Conservation (phyloP, 2,888 invertebrate genomes). For the Chrysolina haemoptera region DNA sequence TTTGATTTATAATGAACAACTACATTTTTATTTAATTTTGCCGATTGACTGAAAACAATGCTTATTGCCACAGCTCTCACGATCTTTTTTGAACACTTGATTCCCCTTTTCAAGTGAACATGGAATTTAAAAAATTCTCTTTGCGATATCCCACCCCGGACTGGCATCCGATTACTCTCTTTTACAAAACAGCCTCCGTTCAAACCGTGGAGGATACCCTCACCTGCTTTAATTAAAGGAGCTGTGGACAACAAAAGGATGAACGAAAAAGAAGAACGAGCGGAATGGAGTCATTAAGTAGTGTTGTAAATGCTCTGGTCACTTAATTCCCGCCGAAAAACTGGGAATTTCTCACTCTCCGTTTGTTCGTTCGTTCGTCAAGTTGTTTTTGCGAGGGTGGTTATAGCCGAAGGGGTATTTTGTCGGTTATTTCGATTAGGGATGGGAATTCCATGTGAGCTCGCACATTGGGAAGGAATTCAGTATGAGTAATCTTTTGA, state of each 20-base stretch:
- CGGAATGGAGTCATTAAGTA: slow-evolving; percentile 39
- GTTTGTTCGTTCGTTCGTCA: slow-evolving; percentile 37
- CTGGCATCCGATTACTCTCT: too few relatives aligned
- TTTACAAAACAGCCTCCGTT: too few relatives aligned
- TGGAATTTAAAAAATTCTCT: not conserved
- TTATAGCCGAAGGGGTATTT: not conserved
- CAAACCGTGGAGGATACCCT: not conserved
- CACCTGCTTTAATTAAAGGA: slow-evolving; percentile 22
- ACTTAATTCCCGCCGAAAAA: slow-evolving; percentile 44
- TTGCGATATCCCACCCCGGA: too few relatives aligned
- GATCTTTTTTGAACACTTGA: too few relatives aligned
- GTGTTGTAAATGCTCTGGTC: slow-evolving; percentile 42
- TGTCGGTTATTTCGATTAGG: not conserved
- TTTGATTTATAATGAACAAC: too few relatives aligned
- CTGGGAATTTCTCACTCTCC: slow-evolving; percentile 36
- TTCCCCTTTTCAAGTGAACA: not conserved
- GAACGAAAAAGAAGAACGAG: slow-evolving; percentile 14
- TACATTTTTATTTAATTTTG: too few relatives aligned
- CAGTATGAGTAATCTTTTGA: not conserved
- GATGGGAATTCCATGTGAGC: not conserved
- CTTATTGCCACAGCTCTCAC: too few relatives aligned
- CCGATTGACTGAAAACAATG: too few relatives aligned
- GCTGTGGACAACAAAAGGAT: slow-evolving; percentile 12
- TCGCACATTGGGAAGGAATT: not conserved
- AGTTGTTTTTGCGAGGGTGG: slow-evolving; percentile 5